Evolutionary conservation across 92 coral and sea anemone genomes (phyloP).

Genomic region (Actinernus sp.): DNA sequence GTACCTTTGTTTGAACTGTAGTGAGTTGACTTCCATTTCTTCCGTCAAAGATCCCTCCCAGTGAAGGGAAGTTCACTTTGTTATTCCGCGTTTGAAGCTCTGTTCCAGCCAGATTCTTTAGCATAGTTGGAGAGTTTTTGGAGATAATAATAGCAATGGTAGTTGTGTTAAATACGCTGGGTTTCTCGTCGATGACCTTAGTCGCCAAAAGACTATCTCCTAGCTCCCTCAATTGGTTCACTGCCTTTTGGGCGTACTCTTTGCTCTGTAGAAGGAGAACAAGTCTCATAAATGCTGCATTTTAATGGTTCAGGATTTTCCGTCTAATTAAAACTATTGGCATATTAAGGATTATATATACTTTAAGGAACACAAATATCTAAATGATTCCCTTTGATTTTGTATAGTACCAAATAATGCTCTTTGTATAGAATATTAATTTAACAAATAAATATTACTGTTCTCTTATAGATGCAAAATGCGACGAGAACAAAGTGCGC

Average conservation of each 20-base stretch:
- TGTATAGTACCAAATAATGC: too few species aligned
- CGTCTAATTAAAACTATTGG: too few species aligned
- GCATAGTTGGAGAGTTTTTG: constrained; percentile 31
- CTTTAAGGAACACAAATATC: too few species aligned
- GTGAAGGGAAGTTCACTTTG: constrained; percentile 23
- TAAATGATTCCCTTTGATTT: too few species aligned
- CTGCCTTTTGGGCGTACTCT: constrained; percentile 21
- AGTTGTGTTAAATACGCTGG: constrained; percentile 24
- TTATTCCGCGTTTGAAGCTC: background rate
- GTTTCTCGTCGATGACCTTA: constrained; percentile 5
- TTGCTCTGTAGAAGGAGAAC: constrained; percentile 39
- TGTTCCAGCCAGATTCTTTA: constrained; percentile 11
- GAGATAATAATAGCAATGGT: constrained; percentile 44
- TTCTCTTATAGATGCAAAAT: too few species aligned
- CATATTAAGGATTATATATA: too few species aligned
- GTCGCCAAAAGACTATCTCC: constrained; percentile 3
- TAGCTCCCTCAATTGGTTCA: constrained; percentile 22
- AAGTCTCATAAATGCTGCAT: too few species aligned
- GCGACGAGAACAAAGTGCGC: too few species aligned
- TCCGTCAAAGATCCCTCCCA: constrained; percentile 15
- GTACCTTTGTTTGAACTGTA: constrained; percentile 32
- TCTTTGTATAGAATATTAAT: too few species aligned
- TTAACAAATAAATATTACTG: too few species aligned
- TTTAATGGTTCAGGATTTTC: too few species aligned
- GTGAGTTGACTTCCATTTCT: constrained; percentile 10